Base-by-base conservation (phyloP, 1,140 invertebrate genomes). In the Pogonomyrmex californicus region DNA sequence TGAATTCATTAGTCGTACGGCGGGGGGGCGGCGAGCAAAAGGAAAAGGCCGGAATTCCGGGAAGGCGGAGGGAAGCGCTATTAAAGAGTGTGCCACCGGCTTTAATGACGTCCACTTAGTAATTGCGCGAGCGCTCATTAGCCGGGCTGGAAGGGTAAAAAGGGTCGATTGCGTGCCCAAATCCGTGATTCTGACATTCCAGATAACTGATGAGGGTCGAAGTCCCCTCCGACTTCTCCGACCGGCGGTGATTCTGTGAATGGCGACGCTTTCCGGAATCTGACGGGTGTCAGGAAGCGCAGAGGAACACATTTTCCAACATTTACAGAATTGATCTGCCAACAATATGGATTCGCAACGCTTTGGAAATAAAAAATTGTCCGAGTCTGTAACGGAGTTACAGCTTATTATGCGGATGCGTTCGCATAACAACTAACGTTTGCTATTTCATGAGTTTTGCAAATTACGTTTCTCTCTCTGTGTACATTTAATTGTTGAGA, bases 1-100 rank as follows among this genome's bases (percentile, higher is more conserved):
- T 81, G 23, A 81, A 81, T 81, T 81, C 63, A 71, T 81, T 70
- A 81, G 36, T 54, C 33, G 60, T 14, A 56, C 47, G 73, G n/a
- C n/a, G n/a, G n/a, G n/a, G n/a, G n/a, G 38, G 30, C 4, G 33
- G 44, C 36, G 14, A 63, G 30, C 38, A 44, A 44, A 49, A 51
- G 47, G 23, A 77, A 76, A 77, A 33, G 41, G 0, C 54, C 54
- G 70, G 36, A 49, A 62, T 76, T 62, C 81, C 41, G 36, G 14
- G 41, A 75, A 75, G 30, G 41, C 4, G 17, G 23, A 9, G 5
- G 10, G 2, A 17, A 23, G 36, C 49, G 63, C 65, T 68, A 44
- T 56, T 81, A 70, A 81, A 81, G 78, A 81, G 49, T 56, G 23
- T 38, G 12, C 65, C 36, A n/a, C 44, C 63, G 41, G 23, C n/a